phyloP scores from a whole-genome alignment of 2,113 vertebrate genomes.

The Zosterops japonicus region DNA sequence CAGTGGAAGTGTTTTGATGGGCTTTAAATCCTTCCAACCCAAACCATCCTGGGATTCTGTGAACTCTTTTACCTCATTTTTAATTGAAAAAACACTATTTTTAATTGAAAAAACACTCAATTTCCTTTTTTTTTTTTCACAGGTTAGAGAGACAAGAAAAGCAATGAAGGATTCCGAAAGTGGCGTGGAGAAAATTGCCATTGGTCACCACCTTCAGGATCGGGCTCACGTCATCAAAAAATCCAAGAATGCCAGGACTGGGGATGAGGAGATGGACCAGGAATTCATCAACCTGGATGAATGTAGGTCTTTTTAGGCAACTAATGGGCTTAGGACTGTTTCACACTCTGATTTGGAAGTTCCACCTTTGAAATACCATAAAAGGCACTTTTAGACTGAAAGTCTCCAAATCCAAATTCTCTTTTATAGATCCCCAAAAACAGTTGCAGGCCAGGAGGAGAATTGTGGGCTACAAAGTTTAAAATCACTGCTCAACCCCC shows the following conservation, averaged over 20 bases:
- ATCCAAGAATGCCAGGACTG: conserved; percentile 86
- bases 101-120: not conserved
- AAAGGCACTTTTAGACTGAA: not conserved
- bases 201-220: conserved; percentile 92
- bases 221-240: conserved; percentile 87
- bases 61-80: not conserved
- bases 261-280: conserved; percentile 89
- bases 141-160: conserved; percentile 89
- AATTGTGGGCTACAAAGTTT: not conserved
- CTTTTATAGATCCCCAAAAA: not conserved
- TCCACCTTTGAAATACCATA: not conserved
- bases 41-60: not conserved
- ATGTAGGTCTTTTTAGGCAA: conserved; percentile 69
- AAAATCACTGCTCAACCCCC: not conserved
- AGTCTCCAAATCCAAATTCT: not conserved
- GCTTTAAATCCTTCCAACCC: not conserved
- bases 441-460: not conserved
- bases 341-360: not conserved
- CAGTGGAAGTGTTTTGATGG: fast-evolving
- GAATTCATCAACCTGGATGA: conserved; percentile 95
- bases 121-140: not conserved
- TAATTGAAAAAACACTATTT: not conserved
- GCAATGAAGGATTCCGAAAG: conserved; percentile 90
- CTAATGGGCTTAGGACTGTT: not conserved
- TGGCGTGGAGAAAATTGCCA: conserved; percentile 88